phyloP scores from a whole-genome alignment of 2,797 vertebrate species.

The Manis javanica region DNA sequence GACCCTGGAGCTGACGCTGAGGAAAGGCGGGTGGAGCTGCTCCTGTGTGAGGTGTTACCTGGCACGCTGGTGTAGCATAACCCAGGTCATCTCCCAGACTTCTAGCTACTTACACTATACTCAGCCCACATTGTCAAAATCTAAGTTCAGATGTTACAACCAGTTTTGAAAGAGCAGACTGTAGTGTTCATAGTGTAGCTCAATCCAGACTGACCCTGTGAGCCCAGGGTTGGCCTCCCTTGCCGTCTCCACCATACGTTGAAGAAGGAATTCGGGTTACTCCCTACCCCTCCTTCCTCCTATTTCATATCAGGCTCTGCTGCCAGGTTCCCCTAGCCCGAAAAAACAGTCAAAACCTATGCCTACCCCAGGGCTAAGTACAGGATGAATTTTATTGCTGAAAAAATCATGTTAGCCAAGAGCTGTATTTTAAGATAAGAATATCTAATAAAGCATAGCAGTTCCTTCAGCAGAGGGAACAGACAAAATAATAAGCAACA shows the following conservation, averaged over 20 bases:
- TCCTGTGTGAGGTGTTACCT: neutral
- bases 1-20: neutral
- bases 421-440: neutral
- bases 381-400: neutral
- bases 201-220: neutral
- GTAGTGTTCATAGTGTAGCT: neutral
- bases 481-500: neutral
- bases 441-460: neutral
- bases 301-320: neutral
- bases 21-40: neutral
- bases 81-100: neutral
- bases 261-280: neutral
- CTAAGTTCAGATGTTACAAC: neutral
- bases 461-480: neutral
- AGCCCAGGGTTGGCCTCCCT: neutral
- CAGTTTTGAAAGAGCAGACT: neutral
- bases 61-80: neutral
- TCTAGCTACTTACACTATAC: neutral
- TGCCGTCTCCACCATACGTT: neutral
- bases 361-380: neutral
- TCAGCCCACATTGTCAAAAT: neutral
- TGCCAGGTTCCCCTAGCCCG: neutral
- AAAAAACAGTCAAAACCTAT: neutral
- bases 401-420: neutral
- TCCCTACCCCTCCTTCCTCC: neutral